A percentile compares a stretch with the other conserved stretches of the same genome.
These are phyloP conservation scores for Oncorhynchus gorbuscha DNA, from an alignment of 2,113 vertebrate genomes.

Conservation along the genomic window DNA sequence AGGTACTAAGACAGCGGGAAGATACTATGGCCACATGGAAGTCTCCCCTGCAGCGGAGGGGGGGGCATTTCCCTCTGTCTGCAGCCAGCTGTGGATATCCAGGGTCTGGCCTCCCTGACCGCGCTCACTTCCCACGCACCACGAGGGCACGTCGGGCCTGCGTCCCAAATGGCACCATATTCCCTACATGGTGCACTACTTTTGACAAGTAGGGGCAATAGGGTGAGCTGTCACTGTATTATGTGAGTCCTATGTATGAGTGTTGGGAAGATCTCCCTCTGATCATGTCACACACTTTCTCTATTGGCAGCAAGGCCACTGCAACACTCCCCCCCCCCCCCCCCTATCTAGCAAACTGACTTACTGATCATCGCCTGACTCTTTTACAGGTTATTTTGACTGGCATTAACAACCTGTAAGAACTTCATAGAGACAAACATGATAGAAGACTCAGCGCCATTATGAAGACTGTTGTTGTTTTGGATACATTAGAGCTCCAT, in stretches of 20 bases:
- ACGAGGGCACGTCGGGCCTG: too few species aligned
- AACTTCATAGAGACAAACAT: background rate
- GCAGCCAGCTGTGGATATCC: slow-evolving; percentile 71
- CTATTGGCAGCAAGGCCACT: background rate
- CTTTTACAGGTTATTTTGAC: background rate
- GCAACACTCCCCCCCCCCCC: too few species aligned
- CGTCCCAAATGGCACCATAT: too few species aligned
- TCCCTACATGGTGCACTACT: too few species aligned
- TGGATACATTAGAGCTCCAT: background rate
- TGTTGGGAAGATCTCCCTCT: too few species aligned
- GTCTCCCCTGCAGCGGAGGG: slow-evolving; percentile 71
- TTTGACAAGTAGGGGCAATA: too few species aligned
- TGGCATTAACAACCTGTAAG: background rate
- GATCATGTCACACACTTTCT: too few species aligned
- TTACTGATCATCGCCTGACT: too few species aligned
- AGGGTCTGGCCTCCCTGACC: slow-evolving; percentile 24
- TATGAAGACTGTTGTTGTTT: background rate
- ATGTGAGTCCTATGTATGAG: too few species aligned
- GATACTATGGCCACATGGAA: slow-evolving; percentile 67
- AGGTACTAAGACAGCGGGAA: slow-evolving; percentile 52
- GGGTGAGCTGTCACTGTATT: too few species aligned
- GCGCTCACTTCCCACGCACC: slow-evolving; percentile 60
- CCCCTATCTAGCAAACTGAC: background rate
- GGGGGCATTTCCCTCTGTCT: slow-evolving; percentile 56
- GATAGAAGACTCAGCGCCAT: background rate